These are phyloP conservation scores for Gadopsis marmoratus DNA, from an alignment of 2,797 vertebrate genomes.

Conservation along the genomic window DNA sequence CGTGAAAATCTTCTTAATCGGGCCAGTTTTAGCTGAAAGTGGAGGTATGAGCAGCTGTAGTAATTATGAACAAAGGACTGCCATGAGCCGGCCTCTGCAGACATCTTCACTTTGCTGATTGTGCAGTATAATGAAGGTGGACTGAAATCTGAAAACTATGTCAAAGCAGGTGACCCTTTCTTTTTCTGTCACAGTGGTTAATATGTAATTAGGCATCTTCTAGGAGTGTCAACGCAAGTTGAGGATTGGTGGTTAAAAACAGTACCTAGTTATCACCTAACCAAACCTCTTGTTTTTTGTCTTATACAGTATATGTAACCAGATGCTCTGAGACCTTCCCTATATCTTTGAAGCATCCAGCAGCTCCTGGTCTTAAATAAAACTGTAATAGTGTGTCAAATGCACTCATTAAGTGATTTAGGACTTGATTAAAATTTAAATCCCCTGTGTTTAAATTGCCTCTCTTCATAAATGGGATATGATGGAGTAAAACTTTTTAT, in stretches of 20 bases:
- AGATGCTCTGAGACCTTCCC: neutral
- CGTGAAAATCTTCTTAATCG: conserved; percentile 20
- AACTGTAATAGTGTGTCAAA: neutral
- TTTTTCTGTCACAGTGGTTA: neutral
- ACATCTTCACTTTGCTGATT: conserved; percentile 25
- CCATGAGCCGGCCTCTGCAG: conserved; percentile 24
- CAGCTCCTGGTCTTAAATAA: conserved; percentile 5
- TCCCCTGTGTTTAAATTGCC: neutral
- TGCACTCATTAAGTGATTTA: neutral
- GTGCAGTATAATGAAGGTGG: conserved; percentile 25
- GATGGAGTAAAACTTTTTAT: neutral
- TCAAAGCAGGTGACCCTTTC: neutral
- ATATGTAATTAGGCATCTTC: conserved; percentile 4
- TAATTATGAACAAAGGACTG: conserved; percentile 46
- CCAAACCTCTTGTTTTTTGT: conserved; percentile 1
- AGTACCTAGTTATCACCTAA: neutral
- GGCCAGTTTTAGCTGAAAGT: conserved; percentile 30
- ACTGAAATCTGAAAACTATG: conserved; percentile 24
- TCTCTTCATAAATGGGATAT: neutral
- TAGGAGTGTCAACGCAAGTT: neutral
- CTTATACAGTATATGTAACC: neutral
- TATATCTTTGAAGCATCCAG: neutral
- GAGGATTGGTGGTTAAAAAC: neutral
- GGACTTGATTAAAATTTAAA: neutral
- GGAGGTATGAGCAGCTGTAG: conserved; percentile 14